Base-by-base conservation (phyloP, 2,797 vertebrate species). In the Bufotes viridis region DNA sequence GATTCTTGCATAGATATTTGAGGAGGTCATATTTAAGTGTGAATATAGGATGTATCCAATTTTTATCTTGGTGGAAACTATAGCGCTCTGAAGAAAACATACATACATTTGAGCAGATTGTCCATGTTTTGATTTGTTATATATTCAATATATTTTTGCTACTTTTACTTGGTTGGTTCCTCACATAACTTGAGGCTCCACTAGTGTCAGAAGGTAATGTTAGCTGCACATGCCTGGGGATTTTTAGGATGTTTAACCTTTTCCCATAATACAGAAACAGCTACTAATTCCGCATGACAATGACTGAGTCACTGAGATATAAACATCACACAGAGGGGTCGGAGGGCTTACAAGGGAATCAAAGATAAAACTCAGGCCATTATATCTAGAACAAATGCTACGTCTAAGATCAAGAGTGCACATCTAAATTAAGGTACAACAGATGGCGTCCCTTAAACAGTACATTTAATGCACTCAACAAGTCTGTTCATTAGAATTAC, bases 341-440 rank as follows among this genome's bases (percentile, higher is more conserved):
- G n/a, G 72, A 72, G 20, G 81, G 88, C 74, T 89, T 89, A 89
- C 65, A 42, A 26, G 24, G 88, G 85, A 87, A 49, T 87, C 80
- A 67, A 82, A 22, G n/a, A 61, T 78, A 78, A 78, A 78, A 78
- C 78, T 69, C 29, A 34, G 78, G 10, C 81, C 63, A 89, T 83
- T 87, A 84, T 84, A 74, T 79, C 75, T 22, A 85, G 72, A 81
- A 65, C 82, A 85, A 88, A 88, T 85, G 69, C 22, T 55, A 76
- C 10, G 69, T 24, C 63, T 34, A 24, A 17, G 53, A 74, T 65
- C 49, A 80, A 42, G 26, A 51, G 60, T 29, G 22, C 51, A 55
- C 34, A 11, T 79, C 88, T 87, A 84, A 89, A 87, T 87, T n/a
- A 87, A 87, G 81, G 20, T 63, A 79, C 82, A 88, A 22, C 87